phyloP scores from a whole-genome alignment of 1,140 invertebrate genomes.

The Bicyclus anynana region DNA sequence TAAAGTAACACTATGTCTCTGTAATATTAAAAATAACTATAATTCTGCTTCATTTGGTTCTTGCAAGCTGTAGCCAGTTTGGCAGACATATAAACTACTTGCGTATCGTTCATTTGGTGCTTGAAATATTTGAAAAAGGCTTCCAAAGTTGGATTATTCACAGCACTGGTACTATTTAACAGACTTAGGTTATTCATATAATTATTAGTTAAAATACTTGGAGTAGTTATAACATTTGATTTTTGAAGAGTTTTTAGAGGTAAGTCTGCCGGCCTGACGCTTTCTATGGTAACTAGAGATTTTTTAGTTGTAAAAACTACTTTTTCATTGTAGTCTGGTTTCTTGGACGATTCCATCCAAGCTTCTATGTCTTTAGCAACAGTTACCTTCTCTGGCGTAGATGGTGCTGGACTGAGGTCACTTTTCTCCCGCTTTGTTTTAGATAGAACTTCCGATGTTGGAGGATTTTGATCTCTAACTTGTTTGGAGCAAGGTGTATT shows the following conservation, averaged over 20 bases:
- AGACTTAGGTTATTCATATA: neutral
- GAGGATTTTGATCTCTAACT: neutral
- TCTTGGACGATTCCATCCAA: conserved; percentile 20
- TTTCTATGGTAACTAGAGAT: neutral
- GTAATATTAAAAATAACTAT: conserved; percentile 23
- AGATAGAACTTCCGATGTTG: conserved; percentile 15
- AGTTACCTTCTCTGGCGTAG: conserved; percentile 7
- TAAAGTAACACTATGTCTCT: too few relatives aligned
- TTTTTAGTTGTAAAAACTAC: neutral
- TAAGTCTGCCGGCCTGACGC: neutral
- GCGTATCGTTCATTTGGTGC: neutral
- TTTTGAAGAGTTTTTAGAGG: neutral
- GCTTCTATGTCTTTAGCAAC: conserved; percentile 21
- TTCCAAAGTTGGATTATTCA: conserved; percentile 15
- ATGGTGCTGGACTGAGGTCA: neutral
- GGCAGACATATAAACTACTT: conserved; percentile 8
- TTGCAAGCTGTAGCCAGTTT: conserved; percentile 15
- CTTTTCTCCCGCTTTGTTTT: conserved; percentile 15
- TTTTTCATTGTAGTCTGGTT: neutral
- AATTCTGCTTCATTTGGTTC: conserved; percentile 5
- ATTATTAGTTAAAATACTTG: neutral
- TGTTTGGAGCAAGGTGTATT: neutral
- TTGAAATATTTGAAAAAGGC: conserved; percentile 31
- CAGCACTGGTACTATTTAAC: neutral
- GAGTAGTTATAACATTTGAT: neutral